Conservation (phyloP, 2,888 invertebrate genomes). For the Chymomyza procnemis region DNA sequence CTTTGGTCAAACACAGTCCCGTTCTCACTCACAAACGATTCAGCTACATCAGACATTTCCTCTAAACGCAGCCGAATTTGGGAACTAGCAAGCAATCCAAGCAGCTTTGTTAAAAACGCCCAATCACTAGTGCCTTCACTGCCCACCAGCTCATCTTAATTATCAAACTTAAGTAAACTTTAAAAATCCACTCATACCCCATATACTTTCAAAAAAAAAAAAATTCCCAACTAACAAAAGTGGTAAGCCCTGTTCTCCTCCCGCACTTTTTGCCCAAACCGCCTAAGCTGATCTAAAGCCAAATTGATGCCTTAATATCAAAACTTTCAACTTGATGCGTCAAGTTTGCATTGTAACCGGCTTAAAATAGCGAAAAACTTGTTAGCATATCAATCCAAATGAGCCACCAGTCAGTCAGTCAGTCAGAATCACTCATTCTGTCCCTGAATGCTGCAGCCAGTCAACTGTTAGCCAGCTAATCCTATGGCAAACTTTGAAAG, state of each 20-base stretch:
- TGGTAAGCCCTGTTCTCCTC: neutral
- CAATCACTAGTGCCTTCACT: too few species aligned
- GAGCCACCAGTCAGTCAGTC: conserved; percentile 12
- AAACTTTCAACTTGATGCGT: neutral
- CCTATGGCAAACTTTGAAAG: conserved; percentile 42
- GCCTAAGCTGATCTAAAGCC: neutral
- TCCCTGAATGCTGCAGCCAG: neutral
- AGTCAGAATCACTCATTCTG: neutral
- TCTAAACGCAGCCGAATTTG: too few species aligned
- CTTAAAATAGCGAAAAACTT: conserved; percentile 6
- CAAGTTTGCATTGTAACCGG: neutral
- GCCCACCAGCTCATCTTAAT: too few species aligned
- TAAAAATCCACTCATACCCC: neutral
- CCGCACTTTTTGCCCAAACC: neutral
- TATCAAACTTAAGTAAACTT: neutral
- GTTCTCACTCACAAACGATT: too few species aligned
- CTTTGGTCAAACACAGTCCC: too few species aligned
- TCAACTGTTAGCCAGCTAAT: conserved; percentile 28
- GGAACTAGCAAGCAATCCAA: too few species aligned
- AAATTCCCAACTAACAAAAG: neutral
- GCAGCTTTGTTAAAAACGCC: too few species aligned
- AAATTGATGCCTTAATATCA: neutral
- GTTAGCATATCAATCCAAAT: neutral
- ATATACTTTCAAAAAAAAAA: neutral
- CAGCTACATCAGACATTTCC: too few species aligned